These are phyloP conservation scores for Sylvietta virens DNA, from an alignment of 2,113 vertebrate species.

Conservation along the genomic window DNA sequence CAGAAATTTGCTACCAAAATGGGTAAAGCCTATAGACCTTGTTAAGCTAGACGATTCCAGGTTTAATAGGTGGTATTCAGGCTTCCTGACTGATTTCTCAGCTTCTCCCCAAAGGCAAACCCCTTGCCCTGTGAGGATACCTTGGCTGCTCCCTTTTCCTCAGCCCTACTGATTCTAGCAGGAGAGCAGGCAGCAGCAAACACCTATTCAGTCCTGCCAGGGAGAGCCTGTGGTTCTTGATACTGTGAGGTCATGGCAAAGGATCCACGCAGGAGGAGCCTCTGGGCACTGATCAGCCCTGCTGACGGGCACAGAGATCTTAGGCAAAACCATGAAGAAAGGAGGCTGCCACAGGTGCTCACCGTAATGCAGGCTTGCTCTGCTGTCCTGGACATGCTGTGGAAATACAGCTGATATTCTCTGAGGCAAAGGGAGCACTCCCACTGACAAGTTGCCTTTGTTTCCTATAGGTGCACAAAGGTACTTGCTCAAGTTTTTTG, in stretches of 20 bases:
- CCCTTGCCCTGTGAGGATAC: background rate
- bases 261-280: background rate
- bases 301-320: fast-evolving
- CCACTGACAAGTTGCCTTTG: background rate
- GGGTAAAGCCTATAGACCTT: background rate
- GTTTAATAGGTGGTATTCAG: background rate
- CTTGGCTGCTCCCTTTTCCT: background rate
- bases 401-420: background rate
- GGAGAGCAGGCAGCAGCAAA: background rate
- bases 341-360: background rate
- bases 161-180: background rate
- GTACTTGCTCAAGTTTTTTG: background rate
- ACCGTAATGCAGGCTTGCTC: background rate
- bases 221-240: background rate
- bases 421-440: background rate
- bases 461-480: background rate
- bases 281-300: background rate
- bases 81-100: background rate
- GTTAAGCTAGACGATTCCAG: background rate
- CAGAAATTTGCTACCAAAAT: background rate
- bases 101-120: background rate
- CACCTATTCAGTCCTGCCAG: background rate
- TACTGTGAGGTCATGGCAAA: fast-evolving
- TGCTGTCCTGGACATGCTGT: background rate
- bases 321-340: background rate